Evolutionary conservation across 2,888 invertebrate species (phyloP), one percentile per base, ranked within the genome.

Genomic region (Phania funesta): DNA sequence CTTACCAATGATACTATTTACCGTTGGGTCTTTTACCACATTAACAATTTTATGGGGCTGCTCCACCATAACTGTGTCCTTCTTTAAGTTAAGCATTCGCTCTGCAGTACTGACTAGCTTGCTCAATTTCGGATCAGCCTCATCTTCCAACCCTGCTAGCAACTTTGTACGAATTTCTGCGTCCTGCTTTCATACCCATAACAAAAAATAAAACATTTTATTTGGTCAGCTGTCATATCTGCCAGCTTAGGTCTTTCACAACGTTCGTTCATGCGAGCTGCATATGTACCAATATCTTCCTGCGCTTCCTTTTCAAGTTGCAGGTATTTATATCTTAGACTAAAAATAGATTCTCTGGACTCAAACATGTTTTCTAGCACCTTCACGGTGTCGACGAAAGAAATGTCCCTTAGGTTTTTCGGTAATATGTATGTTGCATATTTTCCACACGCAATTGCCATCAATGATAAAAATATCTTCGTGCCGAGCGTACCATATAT

Each of bases 171-270:
- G 48, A 9, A 48, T 48, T 11, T 48, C 22, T 11, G 48, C 48
- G 11, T 48, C 50, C 2, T 24, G 13, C n/a, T 24, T n/a, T 50
- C 9, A 50, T n/a, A 3, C 24, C 24, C 1, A n/a, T 50, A 0
- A 24, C 22, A n/a, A 7, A 50, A 50, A 50, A 50, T 50, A 7
- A 50, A 11, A 9, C n/a, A 50, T 24, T 50, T 50, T 1, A 50
- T 50, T 3, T 50, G 50, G n/a, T 52, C 52, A 52, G 52, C 52
- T 26, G 52, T 52, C 52, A 52, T 52, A 52, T 52, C 52, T 52
- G 54, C 54, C 32, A 54, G 54, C 18, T 54, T 54, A 54, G 54
- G 32, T 32, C 11, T 54, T 54, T 54, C 54, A 54, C 54, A 54
- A 11, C 54, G 18, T 18, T 54, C 29, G 18, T 54, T 54, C 32